Evolutionary conservation across 2,888 invertebrate genomes (phyloP).

Genomic region (Parascotia fuliginaria): DNA sequence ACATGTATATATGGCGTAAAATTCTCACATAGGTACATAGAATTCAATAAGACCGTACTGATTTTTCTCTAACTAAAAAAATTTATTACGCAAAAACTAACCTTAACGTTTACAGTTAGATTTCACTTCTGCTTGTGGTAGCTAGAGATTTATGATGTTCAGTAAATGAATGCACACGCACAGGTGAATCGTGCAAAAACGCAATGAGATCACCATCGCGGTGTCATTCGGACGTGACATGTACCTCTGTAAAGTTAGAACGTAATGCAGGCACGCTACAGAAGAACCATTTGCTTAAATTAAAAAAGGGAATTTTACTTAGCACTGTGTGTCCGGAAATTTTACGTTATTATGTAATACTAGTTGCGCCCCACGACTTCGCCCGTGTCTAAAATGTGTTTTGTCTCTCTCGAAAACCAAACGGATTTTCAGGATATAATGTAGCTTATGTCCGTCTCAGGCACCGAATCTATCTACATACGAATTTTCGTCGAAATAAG

Average conservation of each 20-base stretch:
- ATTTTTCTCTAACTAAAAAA: constrained; percentile 20
- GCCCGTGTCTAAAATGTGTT: too few species aligned
- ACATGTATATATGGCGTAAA: constrained; percentile 39
- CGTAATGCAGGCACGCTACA: constrained; percentile 11
- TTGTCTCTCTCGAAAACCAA: too few species aligned
- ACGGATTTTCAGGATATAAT: too few species aligned
- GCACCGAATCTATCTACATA: too few species aligned
- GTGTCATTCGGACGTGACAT: constrained; percentile 70
- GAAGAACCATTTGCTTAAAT: constrained; percentile 14
- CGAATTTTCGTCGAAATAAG: too few species aligned
- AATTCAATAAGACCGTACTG: constrained; percentile 33
- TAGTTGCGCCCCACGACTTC: too few species aligned
- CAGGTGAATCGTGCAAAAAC: constrained; percentile 78
- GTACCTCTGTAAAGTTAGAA: constrained; percentile 29
- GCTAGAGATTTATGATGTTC: constrained; percentile 33
- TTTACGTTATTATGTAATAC: too few species aligned
- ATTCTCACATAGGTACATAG: constrained; percentile 45
- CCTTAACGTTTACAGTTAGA: neutral
- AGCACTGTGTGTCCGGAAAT: too few species aligned
- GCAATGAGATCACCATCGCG: constrained; percentile 75
- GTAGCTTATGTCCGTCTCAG: too few species aligned
- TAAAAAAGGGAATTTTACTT: too few species aligned
- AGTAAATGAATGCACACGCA: constrained; percentile 27
- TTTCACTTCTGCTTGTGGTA: constrained; percentile 1
- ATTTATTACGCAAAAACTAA: constrained; percentile 1